Conservation (phyloP, 1,140 invertebrate species). For the Mamestra configurata region DNA sequence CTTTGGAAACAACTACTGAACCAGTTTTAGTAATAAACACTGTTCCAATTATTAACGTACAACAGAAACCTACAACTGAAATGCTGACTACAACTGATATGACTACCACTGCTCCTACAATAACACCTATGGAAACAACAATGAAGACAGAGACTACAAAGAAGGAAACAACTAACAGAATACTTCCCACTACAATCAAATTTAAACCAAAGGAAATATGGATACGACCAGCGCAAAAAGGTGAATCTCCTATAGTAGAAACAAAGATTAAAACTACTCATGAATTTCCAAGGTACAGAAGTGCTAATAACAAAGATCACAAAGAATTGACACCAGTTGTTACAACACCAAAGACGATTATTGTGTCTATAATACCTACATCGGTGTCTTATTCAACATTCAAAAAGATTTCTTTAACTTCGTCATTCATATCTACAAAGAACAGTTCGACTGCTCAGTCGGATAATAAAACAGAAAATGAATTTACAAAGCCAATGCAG, state of each 20-base stretch:
- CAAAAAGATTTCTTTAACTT: conserved; percentile 80
- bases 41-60: background rate
- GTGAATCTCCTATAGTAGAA: conserved; percentile 75
- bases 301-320: conserved; percentile 74
- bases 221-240: conserved; percentile 84
- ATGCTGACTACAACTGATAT: conserved; percentile 51
- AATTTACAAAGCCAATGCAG: conserved; percentile 71
- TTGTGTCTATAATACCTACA: conserved; percentile 85
- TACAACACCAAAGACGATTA: conserved; percentile 83
- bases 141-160: conserved; percentile 65
- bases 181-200: conserved; percentile 68
- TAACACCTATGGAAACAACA: conserved; percentile 49
- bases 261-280: conserved; percentile 70
- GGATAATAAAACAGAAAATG: conserved; percentile 66
- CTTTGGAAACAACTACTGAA: conserved; percentile 21
- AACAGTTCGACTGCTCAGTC: conserved; percentile 60
- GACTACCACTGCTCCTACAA: background rate
- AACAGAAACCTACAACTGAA: conserved; percentile 34
- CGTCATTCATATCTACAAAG: conserved; percentile 69
- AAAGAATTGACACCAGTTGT: conserved; percentile 68
- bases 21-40: background rate
- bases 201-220: conserved; percentile 84
- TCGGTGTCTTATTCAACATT: conserved; percentile 81
- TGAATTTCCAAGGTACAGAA: conserved; percentile 67
- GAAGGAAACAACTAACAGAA: conserved; percentile 58